These are phyloP conservation scores for Drosophila repletoides DNA, from an alignment of 1,140 invertebrate genomes.

Conservation along the genomic window DNA sequence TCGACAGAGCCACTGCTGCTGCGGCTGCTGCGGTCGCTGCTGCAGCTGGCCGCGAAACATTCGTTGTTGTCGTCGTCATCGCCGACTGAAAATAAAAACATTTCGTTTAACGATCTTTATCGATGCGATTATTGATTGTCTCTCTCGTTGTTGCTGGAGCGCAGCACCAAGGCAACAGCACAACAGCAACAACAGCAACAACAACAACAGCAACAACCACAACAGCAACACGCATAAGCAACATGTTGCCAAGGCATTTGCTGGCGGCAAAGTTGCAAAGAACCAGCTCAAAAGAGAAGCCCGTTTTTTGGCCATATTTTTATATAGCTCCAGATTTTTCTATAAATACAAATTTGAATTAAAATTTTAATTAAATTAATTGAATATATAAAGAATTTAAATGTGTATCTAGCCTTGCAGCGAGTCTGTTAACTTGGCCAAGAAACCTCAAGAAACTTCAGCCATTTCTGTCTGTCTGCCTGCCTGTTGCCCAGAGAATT, in stretches of 20 bases:
- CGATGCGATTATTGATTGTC: slow-evolving; percentile 81
- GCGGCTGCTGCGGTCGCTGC: slow-evolving; percentile 10
- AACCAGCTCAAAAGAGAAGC: slow-evolving; percentile 7
- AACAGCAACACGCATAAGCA: slow-evolving; percentile 30
- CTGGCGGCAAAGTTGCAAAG: slow-evolving; percentile 1
- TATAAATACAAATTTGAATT: too few species aligned
- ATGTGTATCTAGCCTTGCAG: too few species aligned
- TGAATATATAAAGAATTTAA: too few species aligned
- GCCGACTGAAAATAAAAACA: slow-evolving; percentile 70
- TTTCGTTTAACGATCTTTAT: slow-evolving; percentile 82
- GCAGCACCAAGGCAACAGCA: slow-evolving; percentile 21
- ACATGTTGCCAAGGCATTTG: slow-evolving; percentile 31
- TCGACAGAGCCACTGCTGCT: slow-evolving; percentile 26
- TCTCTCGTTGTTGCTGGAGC: slow-evolving; percentile 31
- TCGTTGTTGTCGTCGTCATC: slow-evolving; percentile 27
- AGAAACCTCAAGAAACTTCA: too few species aligned
- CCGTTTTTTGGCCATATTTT: too few species aligned
- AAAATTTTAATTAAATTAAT: too few species aligned
- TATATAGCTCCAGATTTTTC: too few species aligned
- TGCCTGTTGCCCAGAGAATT: too few species aligned
- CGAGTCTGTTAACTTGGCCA: too few species aligned
- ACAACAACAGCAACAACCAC: too few species aligned
- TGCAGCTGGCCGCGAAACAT: slow-evolving; percentile 35
- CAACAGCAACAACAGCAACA: too few species aligned
- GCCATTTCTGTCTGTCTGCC: too few species aligned